Evolutionary conservation across 2,888 invertebrate species (phyloP), one percentile per base, ranked within the genome.

Genomic region (Stegana nigrithorax): DNA sequence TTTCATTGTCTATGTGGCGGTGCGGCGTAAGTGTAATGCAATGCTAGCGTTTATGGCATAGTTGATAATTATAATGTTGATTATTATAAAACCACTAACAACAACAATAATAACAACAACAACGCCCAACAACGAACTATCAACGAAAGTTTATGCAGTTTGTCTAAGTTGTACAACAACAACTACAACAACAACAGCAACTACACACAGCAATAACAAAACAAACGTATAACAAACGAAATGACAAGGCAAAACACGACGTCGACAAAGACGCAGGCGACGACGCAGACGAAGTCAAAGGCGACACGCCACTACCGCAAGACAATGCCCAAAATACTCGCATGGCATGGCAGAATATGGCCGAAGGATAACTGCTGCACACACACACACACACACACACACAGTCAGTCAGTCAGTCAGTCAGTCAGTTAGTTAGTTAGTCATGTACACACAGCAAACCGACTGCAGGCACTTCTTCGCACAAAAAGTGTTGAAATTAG

Each of bases 91-190:
- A n/a, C n/a, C n/a, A n/a, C n/a, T n/a, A n/a, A n/a, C n/a, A n/a
- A n/a, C n/a, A n/a, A n/a, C n/a, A n/a, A n/a, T n/a, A n/a, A n/a
- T n/a, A n/a, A n/a, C n/a, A n/a, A n/a, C n/a, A n/a, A n/a, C n/a
- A n/a, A n/a, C n/a, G n/a, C n/a, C n/a, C n/a, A n/a, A n/a, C n/a
- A n/a, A n/a, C n/a, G n/a, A n/a, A n/a, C n/a, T n/a, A n/a, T n/a
- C n/a, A n/a, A n/a, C n/a, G n/a, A n/a, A 55, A 55, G 53, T 55
- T 57, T 57, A 57, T 47, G 32, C 44, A 61, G 56, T 56, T 39
- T 51, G 42, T 45, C 55, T 56, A 61, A 61, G 45, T 53, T 44
- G 19, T 19, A 44, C 42, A 42, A 25, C 27, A 23, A 26, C 29
- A 45, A 57, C 45, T 23, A 7, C 14, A 45, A 45, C 26, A 12